Evolutionary conservation across 2,888 invertebrate genomes (phyloP), one percentile per base, ranked within the genome.

Genomic region (Chelonus formosanus): DNA sequence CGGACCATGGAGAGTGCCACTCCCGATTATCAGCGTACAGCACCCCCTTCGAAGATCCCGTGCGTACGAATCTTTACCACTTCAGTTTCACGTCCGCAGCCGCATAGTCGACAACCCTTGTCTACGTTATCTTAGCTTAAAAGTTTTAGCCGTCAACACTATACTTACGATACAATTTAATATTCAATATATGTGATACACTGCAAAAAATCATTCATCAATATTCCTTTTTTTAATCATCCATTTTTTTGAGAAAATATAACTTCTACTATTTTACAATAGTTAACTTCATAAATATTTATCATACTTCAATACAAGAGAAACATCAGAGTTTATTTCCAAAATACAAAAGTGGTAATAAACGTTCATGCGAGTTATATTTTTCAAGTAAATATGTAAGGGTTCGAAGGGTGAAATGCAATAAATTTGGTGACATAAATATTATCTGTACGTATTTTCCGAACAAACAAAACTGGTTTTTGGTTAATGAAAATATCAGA

Each of bases 61-160:
- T 75, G 72, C 75, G 72, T 70, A 60, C 67, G 75, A 74, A 74
- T 75, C 76, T 73, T 73, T 74, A 74, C 72, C 75, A 77, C 75
- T 78, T 83, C 81, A 83, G 83, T 83, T 79, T 78, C 74, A 76
- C 80, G 80, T 78, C 82, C 80, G 83, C 81, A 80, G 78, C 76
- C 80, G 82, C 75, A 76, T 76, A 77, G 77, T 72, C 75, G 74
- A 78, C 80, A 79, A 78, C 75, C 77, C 69, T 70, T 63, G 70
- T 70, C 71, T 70, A 61, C 69, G 63, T 58, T 63, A 61, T 48
- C 35, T 67, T 56, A 63, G 58, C 65, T 57, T 52, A 54, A 40
- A 34, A 65, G 63, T 20, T 36, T 45, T 57, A 31, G 35, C 47
- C 65, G 54, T 45, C 34, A 52, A 43, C 20, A 31, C 64, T 47